phyloP scores from a whole-genome alignment of 1,140 invertebrate species.

The Latrodectus geometricus region DNA sequence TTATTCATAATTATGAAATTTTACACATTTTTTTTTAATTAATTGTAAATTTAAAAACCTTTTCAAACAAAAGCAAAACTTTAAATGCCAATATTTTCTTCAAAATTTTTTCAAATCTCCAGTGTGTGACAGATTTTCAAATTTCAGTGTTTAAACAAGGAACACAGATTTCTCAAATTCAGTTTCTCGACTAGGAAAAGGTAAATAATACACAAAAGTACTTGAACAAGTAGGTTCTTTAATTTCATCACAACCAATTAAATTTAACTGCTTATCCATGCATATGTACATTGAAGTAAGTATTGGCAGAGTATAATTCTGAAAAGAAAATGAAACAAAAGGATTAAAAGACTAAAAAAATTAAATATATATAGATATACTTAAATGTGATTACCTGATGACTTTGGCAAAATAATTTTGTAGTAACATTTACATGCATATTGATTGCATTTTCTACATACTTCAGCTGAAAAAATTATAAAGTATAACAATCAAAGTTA shows the following conservation, averaged over 20 bases:
- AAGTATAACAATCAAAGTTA: neutral
- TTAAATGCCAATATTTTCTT: no score
- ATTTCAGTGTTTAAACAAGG: no score
- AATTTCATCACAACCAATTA: slow-evolving; percentile 47
- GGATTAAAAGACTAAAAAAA: slow-evolving; percentile 6
- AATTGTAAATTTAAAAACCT: no score
- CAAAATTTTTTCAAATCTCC: no score
- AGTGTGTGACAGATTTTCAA: no score
- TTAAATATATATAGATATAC: neutral
- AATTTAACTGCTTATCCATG: neutral
- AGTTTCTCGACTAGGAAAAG: neutral
- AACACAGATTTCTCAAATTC: no score
- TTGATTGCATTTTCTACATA: slow-evolving; percentile 32
- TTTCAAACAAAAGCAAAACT: no score
- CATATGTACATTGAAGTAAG: slow-evolving; percentile 50
- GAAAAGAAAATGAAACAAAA: neutral
- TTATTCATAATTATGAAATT: no score
- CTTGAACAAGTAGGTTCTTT: slow-evolving; percentile 17
- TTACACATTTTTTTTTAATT: no score
- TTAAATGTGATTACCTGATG: slow-evolving; percentile 10
- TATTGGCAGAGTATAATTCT: slow-evolving; percentile 24
- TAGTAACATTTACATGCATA: neutral
- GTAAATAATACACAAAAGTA: slow-evolving; percentile 29
- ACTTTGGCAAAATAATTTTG: slow-evolving; percentile 39
- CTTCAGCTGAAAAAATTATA: slow-evolving; percentile 12